Evolutionary conservation across 2,113 vertebrate genomes (phyloP), one percentile per base, ranked within the genome.

Genomic region (Carassius carassius): DNA sequence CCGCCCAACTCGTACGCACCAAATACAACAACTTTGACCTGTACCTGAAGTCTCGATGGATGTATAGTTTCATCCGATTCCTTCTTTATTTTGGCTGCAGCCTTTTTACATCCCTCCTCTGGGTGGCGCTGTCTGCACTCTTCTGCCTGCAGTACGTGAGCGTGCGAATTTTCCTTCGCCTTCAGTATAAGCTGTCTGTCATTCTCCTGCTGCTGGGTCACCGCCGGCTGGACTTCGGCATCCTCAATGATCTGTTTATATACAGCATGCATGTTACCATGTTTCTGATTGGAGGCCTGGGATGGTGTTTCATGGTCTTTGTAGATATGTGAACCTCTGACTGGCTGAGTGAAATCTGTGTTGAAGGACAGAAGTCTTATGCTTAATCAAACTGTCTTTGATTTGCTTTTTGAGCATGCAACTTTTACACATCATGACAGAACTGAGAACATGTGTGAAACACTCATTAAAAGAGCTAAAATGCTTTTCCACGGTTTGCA

Each of bases 291-390:
- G 98, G 97, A 5, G 98, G 98, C 9, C 94, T 99, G 77, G 97
- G 98, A 56, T 99, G 97, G 97, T 99, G 98, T 92, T 98, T 99
- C 92, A 98, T 99, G 98, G 97, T 99, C 41, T 99, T 99, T 88
- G 97, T 99, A 91, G 98, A 99, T 92, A 98, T 99, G 98, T 99
- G 94, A 87, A 14, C 19, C 14, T 56, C 19, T 0, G 75, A 62
- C 3, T 14, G 35, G 3, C 2, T 67, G 21, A 13, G 5, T 25
- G 11, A 41, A 6, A 1, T 4, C 58, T 37, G 51, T 54, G 51
- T 54, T 16, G 5, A 56, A 21, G 41, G 21, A 51, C 14, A 29
- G 29, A 29, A 29, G 29, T 37, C 41, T 9, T 41, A 41, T 41
- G 41, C 41, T 41, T 41, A 41, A 6, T 37, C 37, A 37, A 37